Evolutionary conservation across 2,797 vertebrate genomes (phyloP).

Genomic region (Gila robusta): DNA sequence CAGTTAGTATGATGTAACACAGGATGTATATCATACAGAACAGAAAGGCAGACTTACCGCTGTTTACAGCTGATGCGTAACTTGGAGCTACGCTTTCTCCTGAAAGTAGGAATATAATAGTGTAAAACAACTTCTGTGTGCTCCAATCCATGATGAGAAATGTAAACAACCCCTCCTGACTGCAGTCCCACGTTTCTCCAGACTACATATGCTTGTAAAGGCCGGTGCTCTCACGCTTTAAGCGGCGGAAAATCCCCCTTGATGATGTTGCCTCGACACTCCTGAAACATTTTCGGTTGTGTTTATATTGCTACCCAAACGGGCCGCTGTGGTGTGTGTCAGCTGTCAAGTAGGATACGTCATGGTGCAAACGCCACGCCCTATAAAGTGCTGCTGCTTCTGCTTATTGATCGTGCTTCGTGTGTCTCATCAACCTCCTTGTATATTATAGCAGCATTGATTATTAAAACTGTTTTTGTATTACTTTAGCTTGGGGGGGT

Average conservation of each 20-base stretch:
- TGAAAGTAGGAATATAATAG: constrained; percentile 67
- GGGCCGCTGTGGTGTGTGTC: constrained; percentile 42
- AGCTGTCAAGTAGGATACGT: constrained; percentile 28
- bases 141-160: constrained; percentile 65
- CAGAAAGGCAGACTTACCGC: constrained; percentile 67
- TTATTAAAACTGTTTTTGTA: background rate
- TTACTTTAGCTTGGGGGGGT: background rate
- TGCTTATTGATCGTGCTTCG: background rate
- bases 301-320: constrained; percentile 13
- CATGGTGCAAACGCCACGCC: constrained; percentile 39
- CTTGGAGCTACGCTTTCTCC: constrained; percentile 58
- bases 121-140: constrained; percentile 62
- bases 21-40: background rate
- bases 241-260: background rate
- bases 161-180: background rate
- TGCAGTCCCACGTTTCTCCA: constrained; percentile 55
- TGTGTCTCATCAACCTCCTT: background rate
- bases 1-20: background rate
- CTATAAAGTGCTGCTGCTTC: background rate
- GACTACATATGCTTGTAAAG: constrained; percentile 29
- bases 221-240: background rate
- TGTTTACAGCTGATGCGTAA: constrained; percentile 48
- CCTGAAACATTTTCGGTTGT: constrained; percentile 23
- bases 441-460: background rate
- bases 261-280: constrained; percentile 2